phyloP scores from a whole-genome alignment of 2,797 vertebrate genomes.

The Enteromius afrohamiltoni region DNA sequence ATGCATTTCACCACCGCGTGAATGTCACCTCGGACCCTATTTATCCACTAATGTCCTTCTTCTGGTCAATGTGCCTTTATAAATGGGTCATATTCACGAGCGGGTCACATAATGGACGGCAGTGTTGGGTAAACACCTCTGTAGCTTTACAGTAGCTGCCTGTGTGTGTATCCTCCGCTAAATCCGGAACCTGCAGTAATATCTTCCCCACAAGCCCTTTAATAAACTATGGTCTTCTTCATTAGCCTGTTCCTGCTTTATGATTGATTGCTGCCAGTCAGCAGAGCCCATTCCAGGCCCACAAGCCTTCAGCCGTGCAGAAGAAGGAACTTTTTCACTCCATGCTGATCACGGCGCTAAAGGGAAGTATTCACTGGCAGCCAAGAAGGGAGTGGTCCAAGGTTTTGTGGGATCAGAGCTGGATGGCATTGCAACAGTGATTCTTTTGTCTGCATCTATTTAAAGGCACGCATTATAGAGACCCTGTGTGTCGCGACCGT shows the following conservation, averaged over 20 bases:
- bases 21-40: constrained; percentile 20
- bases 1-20: constrained; percentile 13
- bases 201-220: constrained; percentile 71
- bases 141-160: constrained; percentile 67
- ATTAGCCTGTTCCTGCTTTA: constrained; percentile 79
- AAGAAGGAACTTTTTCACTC: constrained; percentile 86
- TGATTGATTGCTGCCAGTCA: constrained; percentile 98
- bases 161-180: constrained; percentile 61
- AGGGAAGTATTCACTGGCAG: constrained; percentile 91
- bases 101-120: constrained; percentile 61
- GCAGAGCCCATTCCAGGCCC: constrained; percentile 84
- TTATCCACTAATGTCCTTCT: constrained; percentile 43
- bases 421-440: constrained; percentile 90
- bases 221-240: constrained; percentile 78
- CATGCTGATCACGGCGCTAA: constrained; percentile 87
- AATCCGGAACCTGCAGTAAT: constrained; percentile 69
- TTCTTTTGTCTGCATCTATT: constrained; percentile 88
- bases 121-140: constrained; percentile 72
- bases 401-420: constrained; percentile 83
- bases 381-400: constrained; percentile 89
- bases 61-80: constrained; percentile 33
- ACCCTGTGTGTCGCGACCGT: constrained; percentile 34
- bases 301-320: constrained; percentile 80
- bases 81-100: constrained; percentile 64
- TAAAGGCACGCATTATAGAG: constrained; percentile 69